phyloP scores from a whole-genome alignment of 2,797 vertebrate genomes.

The Crypturellus tataupa region DNA sequence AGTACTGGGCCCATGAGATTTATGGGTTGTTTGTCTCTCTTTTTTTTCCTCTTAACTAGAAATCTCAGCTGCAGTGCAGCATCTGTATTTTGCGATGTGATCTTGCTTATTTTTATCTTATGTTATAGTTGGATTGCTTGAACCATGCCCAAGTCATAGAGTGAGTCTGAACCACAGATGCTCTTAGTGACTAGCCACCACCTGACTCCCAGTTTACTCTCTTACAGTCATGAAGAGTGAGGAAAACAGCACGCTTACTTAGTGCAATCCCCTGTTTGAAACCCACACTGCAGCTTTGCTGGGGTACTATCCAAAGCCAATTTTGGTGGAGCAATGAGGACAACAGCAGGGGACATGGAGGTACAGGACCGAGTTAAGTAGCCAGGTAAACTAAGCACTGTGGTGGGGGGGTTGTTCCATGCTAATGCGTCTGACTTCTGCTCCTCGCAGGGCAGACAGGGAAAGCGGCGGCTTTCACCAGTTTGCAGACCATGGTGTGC shows the following conservation, averaged over 20 bases:
- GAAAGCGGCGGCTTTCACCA: background rate
- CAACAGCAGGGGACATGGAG: rapidly evolving
- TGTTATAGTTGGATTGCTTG: background rate
- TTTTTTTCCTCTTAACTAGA: background rate
- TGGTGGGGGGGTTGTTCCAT: rapidly evolving
- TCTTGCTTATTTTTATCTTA: background rate
- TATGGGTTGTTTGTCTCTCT: background rate
- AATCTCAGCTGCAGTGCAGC: slow-evolving; percentile 5
- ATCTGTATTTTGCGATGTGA: background rate
- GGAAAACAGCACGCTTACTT: rapidly evolving
- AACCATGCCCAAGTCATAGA: background rate
- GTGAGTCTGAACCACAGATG: background rate
- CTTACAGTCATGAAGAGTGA: background rate
- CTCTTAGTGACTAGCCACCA: background rate
- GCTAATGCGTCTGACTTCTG: rapidly evolving
- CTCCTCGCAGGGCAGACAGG: rapidly evolving
- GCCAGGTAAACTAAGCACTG: background rate
- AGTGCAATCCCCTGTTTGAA: background rate
- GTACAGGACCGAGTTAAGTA: background rate
- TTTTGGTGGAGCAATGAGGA: background rate
- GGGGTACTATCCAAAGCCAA: rapidly evolving
- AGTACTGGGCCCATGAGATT: background rate
- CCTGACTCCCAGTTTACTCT: background rate
- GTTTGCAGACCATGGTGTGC: rapidly evolving
- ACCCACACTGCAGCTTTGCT: background rate